Evolutionary conservation across 2,888 invertebrate genomes (phyloP).

Genomic region (Dendrolimus houi): DNA sequence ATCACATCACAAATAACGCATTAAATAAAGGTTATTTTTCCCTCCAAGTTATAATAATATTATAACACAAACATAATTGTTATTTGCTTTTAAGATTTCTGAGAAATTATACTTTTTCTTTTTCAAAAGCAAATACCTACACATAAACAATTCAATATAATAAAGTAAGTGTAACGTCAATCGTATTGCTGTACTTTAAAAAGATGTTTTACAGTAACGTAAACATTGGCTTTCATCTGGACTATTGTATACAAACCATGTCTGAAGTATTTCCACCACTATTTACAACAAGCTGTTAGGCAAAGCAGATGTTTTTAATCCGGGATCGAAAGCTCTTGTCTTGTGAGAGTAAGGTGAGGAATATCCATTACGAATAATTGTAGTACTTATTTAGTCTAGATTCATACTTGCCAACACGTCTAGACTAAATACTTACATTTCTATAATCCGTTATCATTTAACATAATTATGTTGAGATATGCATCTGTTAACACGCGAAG

Average conservation of each 20-base stretch:
- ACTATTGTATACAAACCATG: conserved; percentile 44
- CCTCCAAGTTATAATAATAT: too few relatives aligned
- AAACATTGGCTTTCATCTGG: conserved; percentile 53
- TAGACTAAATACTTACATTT: too few relatives aligned
- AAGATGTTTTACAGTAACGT: conserved; percentile 33
- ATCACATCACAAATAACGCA: too few relatives aligned
- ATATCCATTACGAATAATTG: too few relatives aligned
- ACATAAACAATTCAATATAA: not conserved
- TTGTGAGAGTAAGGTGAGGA: too few relatives aligned
- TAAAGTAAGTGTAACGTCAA: conserved; percentile 11
- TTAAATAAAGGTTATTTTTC: too few relatives aligned
- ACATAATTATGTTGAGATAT: too few relatives aligned
- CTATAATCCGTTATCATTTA: too few relatives aligned
- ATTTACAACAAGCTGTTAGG: conserved; percentile 44
- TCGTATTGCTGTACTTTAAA: conserved; percentile 19
- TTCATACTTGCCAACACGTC: too few relatives aligned
- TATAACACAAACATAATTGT: too few relatives aligned
- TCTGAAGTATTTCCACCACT: conserved; percentile 33
- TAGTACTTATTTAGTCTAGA: too few relatives aligned
- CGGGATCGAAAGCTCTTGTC: conserved; percentile 12
- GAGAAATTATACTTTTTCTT: not conserved
- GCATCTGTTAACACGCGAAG: too few relatives aligned
- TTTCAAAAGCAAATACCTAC: not conserved
- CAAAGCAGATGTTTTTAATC: conserved; percentile 54
- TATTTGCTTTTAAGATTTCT: not conserved